These are phyloP conservation scores for Enhydra lutris DNA, from an alignment of 2,113 vertebrate genomes.

Conservation along the genomic window DNA sequence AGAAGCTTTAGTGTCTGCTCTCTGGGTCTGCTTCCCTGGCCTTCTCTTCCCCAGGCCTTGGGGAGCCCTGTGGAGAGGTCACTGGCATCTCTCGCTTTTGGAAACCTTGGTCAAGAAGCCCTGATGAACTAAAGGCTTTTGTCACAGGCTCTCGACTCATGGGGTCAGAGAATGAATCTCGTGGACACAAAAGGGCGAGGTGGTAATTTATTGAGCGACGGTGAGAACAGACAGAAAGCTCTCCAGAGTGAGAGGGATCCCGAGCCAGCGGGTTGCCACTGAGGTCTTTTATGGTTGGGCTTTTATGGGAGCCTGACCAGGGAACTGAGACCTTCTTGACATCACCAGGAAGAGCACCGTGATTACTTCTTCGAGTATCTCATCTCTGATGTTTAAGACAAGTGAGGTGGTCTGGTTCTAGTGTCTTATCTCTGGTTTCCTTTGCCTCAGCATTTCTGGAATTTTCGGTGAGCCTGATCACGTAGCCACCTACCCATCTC, in stretches of 20 bases:
- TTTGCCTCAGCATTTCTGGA: neutral
- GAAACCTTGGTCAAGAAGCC: neutral
- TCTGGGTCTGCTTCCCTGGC: neutral
- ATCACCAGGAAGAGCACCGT: neutral
- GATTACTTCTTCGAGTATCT: neutral
- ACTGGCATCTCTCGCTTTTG: neutral
- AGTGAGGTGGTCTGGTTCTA: neutral
- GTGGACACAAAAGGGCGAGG: neutral
- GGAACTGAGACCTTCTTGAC: neutral
- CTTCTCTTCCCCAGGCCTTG: neutral
- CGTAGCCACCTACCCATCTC: neutral
- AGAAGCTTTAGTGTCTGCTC: neutral
- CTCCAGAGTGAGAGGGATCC: neutral
- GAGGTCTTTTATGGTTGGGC: neutral
- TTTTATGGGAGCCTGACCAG: neutral
- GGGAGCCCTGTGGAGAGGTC: neutral
- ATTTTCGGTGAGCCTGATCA: neutral
- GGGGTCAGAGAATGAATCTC: neutral
- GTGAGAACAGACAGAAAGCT: neutral
- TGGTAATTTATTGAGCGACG: neutral
- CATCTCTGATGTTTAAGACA: neutral
- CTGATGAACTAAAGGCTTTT: neutral
- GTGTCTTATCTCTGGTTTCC: neutral
- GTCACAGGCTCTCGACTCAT: neutral
- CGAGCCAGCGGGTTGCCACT: neutral